phyloP scores from a whole-genome alignment of 2,797 vertebrate genomes.

The Sebastes nivosus region DNA sequence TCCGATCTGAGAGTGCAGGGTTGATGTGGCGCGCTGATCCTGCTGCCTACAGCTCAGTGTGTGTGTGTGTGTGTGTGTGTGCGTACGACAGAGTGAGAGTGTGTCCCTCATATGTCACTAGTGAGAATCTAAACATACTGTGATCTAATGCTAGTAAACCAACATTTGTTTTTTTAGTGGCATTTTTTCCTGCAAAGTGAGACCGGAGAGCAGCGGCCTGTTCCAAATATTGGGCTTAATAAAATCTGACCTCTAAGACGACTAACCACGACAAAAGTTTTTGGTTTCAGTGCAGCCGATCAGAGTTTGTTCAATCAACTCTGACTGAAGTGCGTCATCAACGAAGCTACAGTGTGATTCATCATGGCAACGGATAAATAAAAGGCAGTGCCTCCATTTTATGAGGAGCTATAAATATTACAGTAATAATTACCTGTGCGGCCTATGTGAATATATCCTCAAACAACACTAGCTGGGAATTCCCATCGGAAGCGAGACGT shows the following conservation, averaged over 20 bases:
- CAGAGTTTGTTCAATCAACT: neutral
- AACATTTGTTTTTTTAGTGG: neutral
- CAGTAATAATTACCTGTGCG: neutral
- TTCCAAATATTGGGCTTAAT: neutral
- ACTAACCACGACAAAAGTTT: neutral
- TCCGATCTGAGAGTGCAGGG: slow-evolving; percentile 21
- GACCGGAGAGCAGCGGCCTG: neutral
- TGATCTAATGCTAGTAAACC: neutral
- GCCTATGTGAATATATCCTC: neutral
- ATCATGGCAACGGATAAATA: neutral
- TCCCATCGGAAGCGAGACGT: neutral
- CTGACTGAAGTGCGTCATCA: neutral
- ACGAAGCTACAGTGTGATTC: neutral
- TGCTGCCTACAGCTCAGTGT: neutral
- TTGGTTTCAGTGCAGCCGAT: neutral
- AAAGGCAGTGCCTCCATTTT: neutral
- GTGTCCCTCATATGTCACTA: neutral
- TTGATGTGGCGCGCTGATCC: slow-evolving; percentile 19
- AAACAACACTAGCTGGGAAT: neutral
- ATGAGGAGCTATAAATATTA: neutral
- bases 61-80: neutral
- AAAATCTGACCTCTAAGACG: neutral
- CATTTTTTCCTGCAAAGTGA: neutral
- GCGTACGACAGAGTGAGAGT: neutral
- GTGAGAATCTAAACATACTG: neutral